Evolutionary conservation across 2,888 invertebrate species (phyloP).

Genomic region (Chloroclystis v-ata): DNA sequence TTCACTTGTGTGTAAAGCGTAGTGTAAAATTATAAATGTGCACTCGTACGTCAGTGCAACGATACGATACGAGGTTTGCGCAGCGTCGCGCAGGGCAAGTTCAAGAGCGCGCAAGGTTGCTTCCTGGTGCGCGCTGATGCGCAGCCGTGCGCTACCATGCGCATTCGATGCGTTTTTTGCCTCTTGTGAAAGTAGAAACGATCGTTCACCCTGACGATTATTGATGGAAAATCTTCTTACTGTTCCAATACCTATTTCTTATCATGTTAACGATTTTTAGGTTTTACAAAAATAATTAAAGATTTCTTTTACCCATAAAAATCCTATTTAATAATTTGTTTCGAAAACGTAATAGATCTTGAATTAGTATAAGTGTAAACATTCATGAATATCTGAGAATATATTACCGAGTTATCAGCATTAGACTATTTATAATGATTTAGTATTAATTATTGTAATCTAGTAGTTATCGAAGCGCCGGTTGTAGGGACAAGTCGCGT

Average conservation of each 20-base stretch:
- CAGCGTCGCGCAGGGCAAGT: slow-evolving; percentile 53
- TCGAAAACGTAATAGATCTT: too few species aligned
- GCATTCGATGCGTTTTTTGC: slow-evolving; percentile 25
- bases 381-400: too few species aligned
- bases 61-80: slow-evolving; percentile 29
- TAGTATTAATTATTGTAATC: slow-evolving; percentile 1
- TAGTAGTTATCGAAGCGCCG: slow-evolving; percentile 10
- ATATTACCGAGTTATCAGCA: too few species aligned
- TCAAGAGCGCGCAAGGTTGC: slow-evolving; percentile 69
- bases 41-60: slow-evolving; percentile 21
- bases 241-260: slow-evolving; percentile 6
- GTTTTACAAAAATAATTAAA: too few species aligned
- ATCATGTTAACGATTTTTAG: neutral
- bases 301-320: too few species aligned
- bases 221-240: slow-evolving; percentile 21
- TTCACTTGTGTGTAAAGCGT: too few species aligned
- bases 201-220: slow-evolving; percentile 30
- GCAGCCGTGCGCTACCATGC: slow-evolving; percentile 33
- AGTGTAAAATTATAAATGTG: slow-evolving; percentile 5
- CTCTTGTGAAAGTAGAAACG: slow-evolving; percentile 31
- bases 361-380: too few species aligned
- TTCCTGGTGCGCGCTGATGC: slow-evolving; percentile 63
- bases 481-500: slow-evolving; percentile 24
- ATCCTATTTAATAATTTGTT: too few species aligned
- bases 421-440: neutral